Conservation (phyloP, 1,140 invertebrate genomes). For the Pinna nobilis region DNA sequence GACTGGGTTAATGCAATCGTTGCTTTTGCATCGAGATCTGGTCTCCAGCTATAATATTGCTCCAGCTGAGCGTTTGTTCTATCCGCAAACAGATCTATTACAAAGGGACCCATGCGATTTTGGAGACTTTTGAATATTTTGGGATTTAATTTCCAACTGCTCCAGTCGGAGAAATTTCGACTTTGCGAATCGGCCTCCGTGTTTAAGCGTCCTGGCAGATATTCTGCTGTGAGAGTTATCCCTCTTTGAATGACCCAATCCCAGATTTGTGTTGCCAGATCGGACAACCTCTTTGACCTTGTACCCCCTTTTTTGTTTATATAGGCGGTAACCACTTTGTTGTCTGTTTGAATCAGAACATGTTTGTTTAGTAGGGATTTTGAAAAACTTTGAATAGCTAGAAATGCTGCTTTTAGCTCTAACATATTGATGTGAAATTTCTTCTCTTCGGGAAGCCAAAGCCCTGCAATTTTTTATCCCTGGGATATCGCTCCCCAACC, state of each 20-base stretch:
- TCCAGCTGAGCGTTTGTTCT: conserved; percentile 22
- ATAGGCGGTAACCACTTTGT: conserved; percentile 3
- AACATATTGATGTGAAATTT: conserved; percentile 5
- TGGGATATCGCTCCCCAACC: conserved; percentile 14
- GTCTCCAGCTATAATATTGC: conserved; percentile 11
- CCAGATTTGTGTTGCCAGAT: conserved; percentile 6
- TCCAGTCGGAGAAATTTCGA: conserved; percentile 15
- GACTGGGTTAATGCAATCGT: conserved; percentile 21
- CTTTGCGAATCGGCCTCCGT: conserved; percentile 15
- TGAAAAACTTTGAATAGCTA: conserved; percentile 18
- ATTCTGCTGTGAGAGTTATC: conserved; percentile 13
- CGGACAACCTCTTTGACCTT: not conserved
- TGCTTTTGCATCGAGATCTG: conserved; percentile 24
- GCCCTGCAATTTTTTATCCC: not conserved
- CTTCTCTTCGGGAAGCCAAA: conserved; percentile 4
- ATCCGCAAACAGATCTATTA: conserved; percentile 22
- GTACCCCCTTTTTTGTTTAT: conserved; percentile 26
- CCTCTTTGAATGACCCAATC: not conserved
- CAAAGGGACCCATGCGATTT: conserved; percentile 7
- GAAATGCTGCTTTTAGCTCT: conserved; percentile 22
- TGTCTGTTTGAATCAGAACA: conserved; percentile 17
- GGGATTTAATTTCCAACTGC: conserved; percentile 18
- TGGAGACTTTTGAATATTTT: not conserved
- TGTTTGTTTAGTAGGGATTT: conserved; percentile 13
- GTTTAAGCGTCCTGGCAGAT: conserved; percentile 5